These are phyloP conservation scores for Chironomus striatipennis DNA, from an alignment of 1,140 invertebrate genomes.

Conservation along the genomic window DNA sequence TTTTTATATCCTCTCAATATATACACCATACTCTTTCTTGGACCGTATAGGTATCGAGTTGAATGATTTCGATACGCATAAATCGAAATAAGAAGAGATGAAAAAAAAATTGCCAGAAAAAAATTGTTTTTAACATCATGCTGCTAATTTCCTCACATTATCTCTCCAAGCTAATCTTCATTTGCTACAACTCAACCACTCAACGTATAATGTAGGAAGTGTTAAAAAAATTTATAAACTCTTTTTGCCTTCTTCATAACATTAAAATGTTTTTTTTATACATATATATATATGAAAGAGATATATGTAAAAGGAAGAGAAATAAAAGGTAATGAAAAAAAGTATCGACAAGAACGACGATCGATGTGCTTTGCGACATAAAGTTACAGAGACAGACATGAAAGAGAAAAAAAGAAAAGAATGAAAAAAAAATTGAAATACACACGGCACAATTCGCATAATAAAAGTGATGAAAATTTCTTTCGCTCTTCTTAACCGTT, in stretches of 20 bases:
- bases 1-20: no score
- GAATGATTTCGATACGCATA: no score
- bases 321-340: no score
- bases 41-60: no score
- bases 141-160: constrained; percentile 12
- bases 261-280: not conserved
- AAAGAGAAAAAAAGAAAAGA: not conserved
- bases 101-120: constrained; percentile 2
- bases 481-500: not conserved
- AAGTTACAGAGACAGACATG: not conserved
- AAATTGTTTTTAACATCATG: constrained; percentile 14
- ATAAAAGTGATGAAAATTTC: constrained; percentile 2
- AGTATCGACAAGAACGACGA: no score
- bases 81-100: not conserved
- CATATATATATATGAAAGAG: no score
- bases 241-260: not conserved
- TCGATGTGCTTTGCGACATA: not conserved
- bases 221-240: constrained; percentile 7
- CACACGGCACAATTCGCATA: not conserved
- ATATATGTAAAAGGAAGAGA: no score
- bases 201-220: not conserved
- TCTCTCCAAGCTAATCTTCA: not conserved
- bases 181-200: not conserved
- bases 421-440: not conserved
- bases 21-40: no score